These are phyloP conservation scores for Tachina fera DNA, from an alignment of 2,888 invertebrate genomes.

Conservation along the genomic window DNA sequence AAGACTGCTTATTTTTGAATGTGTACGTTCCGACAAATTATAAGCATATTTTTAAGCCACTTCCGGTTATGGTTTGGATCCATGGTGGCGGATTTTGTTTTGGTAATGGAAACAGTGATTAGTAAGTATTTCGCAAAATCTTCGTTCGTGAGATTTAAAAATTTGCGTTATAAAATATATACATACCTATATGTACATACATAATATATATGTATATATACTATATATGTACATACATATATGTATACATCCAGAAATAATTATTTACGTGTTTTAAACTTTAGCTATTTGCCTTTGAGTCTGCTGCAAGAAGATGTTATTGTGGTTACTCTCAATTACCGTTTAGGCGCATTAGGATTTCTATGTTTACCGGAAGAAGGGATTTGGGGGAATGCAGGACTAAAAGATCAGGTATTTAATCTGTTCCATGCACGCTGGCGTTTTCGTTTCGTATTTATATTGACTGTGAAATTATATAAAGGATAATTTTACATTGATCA, in stretches of 20 bases:
- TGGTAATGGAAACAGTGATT: constrained; percentile 79
- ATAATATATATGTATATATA: no score
- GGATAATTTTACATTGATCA: no score
- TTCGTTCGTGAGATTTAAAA: no score
- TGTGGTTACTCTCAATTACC: constrained; percentile 81
- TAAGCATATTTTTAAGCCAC: constrained; percentile 65
- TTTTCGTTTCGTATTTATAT: no score
- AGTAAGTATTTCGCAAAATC: constrained; percentile 73
- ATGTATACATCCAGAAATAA: neutral
- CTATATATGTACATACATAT: neutral
- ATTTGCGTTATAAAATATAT: neutral
- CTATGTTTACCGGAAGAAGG: constrained; percentile 79
- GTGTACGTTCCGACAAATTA: constrained; percentile 79
- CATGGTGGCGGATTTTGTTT: constrained; percentile 81
- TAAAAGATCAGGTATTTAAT: constrained; percentile 80
- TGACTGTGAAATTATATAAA: no score
- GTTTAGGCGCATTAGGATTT: constrained; percentile 81
- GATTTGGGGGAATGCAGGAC: constrained; percentile 80
- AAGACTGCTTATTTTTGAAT: constrained; percentile 81
- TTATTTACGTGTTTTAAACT: neutral
- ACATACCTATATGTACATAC: neutral
- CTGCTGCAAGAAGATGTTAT: constrained; percentile 80
- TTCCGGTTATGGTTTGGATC: constrained; percentile 82
- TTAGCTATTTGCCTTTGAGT: constrained; percentile 79
- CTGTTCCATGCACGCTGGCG: neutral